phyloP scores from a whole-genome alignment of 2,888 invertebrate species.

The Drosophila lacicola region DNA sequence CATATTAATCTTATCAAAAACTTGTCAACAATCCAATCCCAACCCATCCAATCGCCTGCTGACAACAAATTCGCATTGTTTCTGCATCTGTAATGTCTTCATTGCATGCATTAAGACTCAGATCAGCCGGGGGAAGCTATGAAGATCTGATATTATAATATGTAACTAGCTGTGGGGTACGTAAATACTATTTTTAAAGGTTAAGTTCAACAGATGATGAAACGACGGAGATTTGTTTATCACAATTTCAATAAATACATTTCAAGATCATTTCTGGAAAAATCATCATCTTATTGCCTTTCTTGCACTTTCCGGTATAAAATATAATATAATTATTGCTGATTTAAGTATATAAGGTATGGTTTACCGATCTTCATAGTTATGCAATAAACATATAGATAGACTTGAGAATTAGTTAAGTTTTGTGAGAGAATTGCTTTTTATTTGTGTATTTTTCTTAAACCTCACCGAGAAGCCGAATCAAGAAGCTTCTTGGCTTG shows the following conservation, averaged over 20 bases:
- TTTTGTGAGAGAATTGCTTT: too few species aligned
- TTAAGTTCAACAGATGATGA: neutral
- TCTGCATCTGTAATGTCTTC: slow-evolving; percentile 51
- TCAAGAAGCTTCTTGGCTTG: too few species aligned
- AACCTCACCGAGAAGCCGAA: too few species aligned
- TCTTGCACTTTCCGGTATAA: too few species aligned
- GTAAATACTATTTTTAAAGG: neutral
- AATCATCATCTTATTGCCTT: neutral
- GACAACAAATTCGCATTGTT: slow-evolving; percentile 75
- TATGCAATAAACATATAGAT: too few species aligned
- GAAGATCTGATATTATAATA: slow-evolving; percentile 17
- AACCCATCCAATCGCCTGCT: slow-evolving; percentile 44
- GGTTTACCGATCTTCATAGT: too few species aligned
- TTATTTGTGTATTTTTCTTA: too few species aligned
- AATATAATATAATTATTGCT: too few species aligned
- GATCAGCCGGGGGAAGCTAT: slow-evolving; percentile 12
- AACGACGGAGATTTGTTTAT: neutral
- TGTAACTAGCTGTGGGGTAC: neutral
- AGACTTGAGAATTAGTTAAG: too few species aligned
- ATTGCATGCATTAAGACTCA: slow-evolving; percentile 33
- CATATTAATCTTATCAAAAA: slow-evolving; percentile 80
- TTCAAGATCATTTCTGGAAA: neutral
- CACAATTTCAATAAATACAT: neutral
- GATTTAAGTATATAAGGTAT: too few species aligned
- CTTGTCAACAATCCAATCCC: slow-evolving; percentile 74